Base-by-base conservation (phyloP, 1,140 invertebrate species). In the Danaus plexippus region DNA sequence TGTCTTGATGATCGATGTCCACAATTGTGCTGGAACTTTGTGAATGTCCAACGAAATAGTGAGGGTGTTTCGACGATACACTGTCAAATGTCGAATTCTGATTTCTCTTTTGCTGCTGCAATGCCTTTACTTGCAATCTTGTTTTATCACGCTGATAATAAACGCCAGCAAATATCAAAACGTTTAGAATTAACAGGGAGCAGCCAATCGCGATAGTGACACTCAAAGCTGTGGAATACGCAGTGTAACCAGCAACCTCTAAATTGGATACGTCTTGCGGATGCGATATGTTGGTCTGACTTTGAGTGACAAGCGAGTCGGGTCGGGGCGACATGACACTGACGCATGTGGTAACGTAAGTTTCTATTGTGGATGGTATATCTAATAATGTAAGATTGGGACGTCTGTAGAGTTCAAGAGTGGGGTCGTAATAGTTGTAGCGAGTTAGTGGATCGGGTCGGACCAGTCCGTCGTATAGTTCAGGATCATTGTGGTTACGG, bases 121-220 rank as follows among this genome's bases (percentile, higher is more conserved):
- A 80, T 32, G 89, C 91, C 85, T 95, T 94, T n/a, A 94, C 93
- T 83, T 95, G 93, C 56, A 94, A 88, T 57, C 92, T 85, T 9
- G 93, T 93, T 77, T 95, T 94, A 75, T 96, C 94, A 43, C 94
- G 85, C 72, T 96, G 95, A 82, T 96, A 96, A 78, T 95, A 96
- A 2, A 96, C 93, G 1, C 90, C 94, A 44, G 94, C 94, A 67
- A 96, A 96, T 62, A 96, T 95, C 5, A 96, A 89, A 9, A 96
- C 92, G 77, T 97, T 96, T 9, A 96, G 84, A 49, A 96, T 93
- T 10, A 96, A 88, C 11, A 97, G 83, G 0, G 93, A 94, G 72
- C 95, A 96, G 1, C 96, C 96, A 32, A 97, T 94, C 1, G 94
- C 94, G 60, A 97, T 95, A 3, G 95, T 96, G 6, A 97, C 92